Conservation (phyloP, 1,140 invertebrate genomes). For the Lycorma delicatula region DNA sequence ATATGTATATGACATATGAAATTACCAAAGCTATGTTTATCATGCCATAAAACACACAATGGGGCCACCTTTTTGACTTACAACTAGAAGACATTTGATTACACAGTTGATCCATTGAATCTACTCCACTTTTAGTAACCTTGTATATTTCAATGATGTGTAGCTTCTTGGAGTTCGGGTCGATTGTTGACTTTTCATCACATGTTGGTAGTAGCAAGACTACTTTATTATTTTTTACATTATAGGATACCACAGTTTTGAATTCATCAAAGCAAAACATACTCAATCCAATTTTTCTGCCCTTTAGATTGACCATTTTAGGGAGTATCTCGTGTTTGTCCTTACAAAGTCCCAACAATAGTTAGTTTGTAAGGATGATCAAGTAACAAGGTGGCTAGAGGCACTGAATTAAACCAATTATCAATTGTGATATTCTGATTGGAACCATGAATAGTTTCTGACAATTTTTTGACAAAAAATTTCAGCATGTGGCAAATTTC, state of each 20-base stretch:
- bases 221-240: constrained; percentile 20
- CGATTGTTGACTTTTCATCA: constrained; percentile 15
- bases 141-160: constrained; percentile 35
- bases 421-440: constrained; percentile 33
- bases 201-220: constrained; percentile 19
- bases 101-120: constrained; percentile 33
- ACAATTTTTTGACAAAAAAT: constrained; percentile 28
- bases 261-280: constrained; percentile 19
- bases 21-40: not conserved
- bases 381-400: constrained; percentile 19
- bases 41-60: constrained; percentile 1
- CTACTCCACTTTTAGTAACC: constrained; percentile 34
- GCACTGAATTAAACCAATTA: constrained; percentile 32
- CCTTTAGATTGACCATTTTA: constrained; percentile 18
- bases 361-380: constrained; percentile 23
- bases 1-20: too few species aligned
- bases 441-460: constrained; percentile 20
- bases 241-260: constrained; percentile 23
- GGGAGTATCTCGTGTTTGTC: constrained; percentile 24
- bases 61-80: constrained; percentile 2
- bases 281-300: constrained; percentile 14
- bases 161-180: constrained; percentile 24
- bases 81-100: not conserved
- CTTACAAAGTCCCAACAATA: constrained; percentile 28
- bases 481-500: constrained; percentile 12